phyloP scores from a whole-genome alignment of 2,113 vertebrate species.

The Pao palembangensis region DNA sequence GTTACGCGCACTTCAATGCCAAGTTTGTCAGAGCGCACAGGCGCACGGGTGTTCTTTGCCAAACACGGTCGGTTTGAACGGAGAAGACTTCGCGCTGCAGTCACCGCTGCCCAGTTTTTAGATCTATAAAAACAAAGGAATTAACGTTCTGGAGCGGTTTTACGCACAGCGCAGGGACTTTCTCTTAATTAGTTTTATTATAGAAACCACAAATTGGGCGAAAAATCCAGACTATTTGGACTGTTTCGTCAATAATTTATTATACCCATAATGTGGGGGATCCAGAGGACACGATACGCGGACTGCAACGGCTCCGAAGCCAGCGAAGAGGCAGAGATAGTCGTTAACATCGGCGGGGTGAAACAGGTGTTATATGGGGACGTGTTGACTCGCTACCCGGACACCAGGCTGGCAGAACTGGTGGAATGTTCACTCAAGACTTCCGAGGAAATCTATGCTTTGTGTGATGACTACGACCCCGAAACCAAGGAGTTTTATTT shows the following conservation, averaged over 20 bases:
- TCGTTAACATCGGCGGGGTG: conserved; percentile 92
- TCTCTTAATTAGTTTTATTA: background rate
- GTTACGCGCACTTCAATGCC: conserved; percentile 48
- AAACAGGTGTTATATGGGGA: conserved; percentile 85
- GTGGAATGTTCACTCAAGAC: conserved; percentile 75
- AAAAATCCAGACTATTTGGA: background rate
- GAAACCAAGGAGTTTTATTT: conserved; percentile 92
- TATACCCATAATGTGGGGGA: conserved; percentile 71
- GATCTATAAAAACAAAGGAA: background rate
- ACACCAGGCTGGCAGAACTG: conserved; percentile 88
- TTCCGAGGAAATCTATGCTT: conserved; percentile 64
- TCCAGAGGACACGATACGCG: conserved; percentile 74
- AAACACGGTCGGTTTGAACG: conserved; percentile 30
- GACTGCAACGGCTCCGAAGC: conserved; percentile 74
- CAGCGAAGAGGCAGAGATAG: conserved; percentile 82
- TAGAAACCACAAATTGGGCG: too few relatives aligned
- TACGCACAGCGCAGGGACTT: conserved; percentile 25
- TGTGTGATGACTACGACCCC: conserved; percentile 95
- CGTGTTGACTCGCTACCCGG: conserved; percentile 85
- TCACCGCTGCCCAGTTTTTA: conserved; percentile 1
- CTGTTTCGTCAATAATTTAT: conserved; percentile 12
- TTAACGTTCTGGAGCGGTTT: background rate
- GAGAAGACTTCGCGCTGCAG: conserved; percentile 34
- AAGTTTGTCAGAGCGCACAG: conserved; percentile 63
- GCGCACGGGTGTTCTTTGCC: conserved; percentile 50